These are phyloP conservation scores for Oligia fasciuncula DNA, from an alignment of 2,888 invertebrate species.

Conservation along the genomic window DNA sequence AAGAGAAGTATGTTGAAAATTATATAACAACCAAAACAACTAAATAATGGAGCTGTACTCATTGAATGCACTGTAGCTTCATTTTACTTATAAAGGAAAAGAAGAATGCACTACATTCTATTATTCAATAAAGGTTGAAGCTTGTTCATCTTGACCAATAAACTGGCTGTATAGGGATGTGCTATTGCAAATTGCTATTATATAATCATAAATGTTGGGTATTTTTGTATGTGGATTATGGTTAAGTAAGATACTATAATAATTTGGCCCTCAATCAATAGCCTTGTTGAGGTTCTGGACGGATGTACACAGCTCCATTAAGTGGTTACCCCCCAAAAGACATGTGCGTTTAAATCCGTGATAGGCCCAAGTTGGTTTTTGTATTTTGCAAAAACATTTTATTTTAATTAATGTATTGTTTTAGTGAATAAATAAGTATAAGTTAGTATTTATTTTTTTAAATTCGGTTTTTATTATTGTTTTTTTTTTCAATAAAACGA, in stretches of 20 bases:
- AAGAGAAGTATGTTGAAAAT: neutral
- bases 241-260: neutral
- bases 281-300: neutral
- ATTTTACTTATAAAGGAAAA: conserved; percentile 17
- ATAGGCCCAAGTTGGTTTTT: too few species aligned
- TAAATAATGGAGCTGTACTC: conserved; percentile 4
- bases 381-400: too few species aligned
- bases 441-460: too few species aligned
- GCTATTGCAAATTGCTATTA: neutral
- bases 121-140: conserved; percentile 43
- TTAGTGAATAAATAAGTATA: too few species aligned
- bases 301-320: neutral
- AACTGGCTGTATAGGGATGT: conserved; percentile 4
- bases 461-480: too few species aligned
- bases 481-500: too few species aligned
- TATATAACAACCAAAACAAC: neutral
- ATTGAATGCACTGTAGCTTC: conserved; percentile 28
- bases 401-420: too few species aligned
- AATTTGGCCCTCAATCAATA: neutral
- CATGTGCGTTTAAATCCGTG: too few species aligned
- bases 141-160: conserved; percentile 36
- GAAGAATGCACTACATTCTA: conserved; percentile 21
- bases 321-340: too few species aligned
- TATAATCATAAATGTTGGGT: neutral
- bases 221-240: neutral